Percentiles rank a stretch among this genome's conserved stretches.
These are phyloP conservation scores for Odontophorus gujanensis DNA, from an alignment of 2,113 vertebrate genomes.

Conservation along the genomic window DNA sequence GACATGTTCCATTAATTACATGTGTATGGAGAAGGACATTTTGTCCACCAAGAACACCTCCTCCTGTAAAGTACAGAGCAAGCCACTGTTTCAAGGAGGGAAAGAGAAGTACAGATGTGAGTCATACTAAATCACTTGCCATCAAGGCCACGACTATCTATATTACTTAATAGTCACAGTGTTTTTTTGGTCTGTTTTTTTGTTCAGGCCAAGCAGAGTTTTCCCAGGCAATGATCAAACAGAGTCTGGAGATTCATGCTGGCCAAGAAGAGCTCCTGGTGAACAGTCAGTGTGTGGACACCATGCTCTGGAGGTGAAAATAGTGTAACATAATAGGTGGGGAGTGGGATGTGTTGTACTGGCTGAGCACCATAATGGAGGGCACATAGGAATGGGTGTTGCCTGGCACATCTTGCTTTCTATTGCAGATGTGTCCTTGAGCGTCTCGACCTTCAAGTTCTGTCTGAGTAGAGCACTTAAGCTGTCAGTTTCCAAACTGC, in stretches of 20 bases:
- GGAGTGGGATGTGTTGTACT: background rate
- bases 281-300: rapidly evolving
- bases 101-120: rapidly evolving
- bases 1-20: background rate
- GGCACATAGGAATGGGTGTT: background rate
- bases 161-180: background rate
- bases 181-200: background rate
- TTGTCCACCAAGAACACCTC: background rate
- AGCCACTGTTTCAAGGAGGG: rapidly evolving
- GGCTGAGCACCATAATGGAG: background rate
- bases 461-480: background rate
- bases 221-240: too few species aligned
- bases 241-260: background rate
- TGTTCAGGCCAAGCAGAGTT: background rate
- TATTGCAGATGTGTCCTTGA: background rate
- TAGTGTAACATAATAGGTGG: background rate
- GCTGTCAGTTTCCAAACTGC: background rate
- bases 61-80: background rate
- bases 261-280: background rate
- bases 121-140: background rate
- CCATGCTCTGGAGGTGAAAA: background rate
- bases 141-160: background rate
- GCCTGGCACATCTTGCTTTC: background rate
- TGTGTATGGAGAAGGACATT: background rate
- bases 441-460: background rate